phyloP scores from a whole-genome alignment of 2,113 vertebrate species.

The Nanorana parkeri region DNA sequence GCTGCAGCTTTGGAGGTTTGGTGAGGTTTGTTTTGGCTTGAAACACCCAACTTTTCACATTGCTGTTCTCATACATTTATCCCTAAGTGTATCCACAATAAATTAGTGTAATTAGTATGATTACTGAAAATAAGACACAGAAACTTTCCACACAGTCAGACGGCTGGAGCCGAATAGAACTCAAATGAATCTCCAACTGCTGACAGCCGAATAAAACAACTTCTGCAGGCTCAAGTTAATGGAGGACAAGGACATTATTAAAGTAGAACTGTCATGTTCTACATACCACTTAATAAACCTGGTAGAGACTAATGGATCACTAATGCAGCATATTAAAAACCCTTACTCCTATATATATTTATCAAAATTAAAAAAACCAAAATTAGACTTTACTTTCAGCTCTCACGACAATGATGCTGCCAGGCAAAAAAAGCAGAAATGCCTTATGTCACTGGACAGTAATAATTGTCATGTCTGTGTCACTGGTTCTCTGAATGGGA shows the following conservation, averaged over 20 bases:
- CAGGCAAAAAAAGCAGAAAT: too few relatives aligned
- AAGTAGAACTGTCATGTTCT: too few relatives aligned
- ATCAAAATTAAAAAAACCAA: too few relatives aligned
- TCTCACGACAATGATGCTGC: too few relatives aligned
- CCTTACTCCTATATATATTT: too few relatives aligned
- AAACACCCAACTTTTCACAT: conserved; percentile 4
- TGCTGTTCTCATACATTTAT: conserved; percentile 39
- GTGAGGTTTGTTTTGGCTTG: conserved; percentile 31
- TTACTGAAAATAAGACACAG: conserved; percentile 35
- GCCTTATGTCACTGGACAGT: too few relatives aligned
- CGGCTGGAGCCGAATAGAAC: conserved; percentile 27
- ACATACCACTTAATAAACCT: too few relatives aligned
- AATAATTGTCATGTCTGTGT: too few relatives aligned
- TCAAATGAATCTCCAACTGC: conserved; percentile 28
- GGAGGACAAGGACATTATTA: conserved; percentile 20
- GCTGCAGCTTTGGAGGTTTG: neutral
- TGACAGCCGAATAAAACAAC: conserved; percentile 28
- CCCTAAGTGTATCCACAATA: conserved; percentile 39
- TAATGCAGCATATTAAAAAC: too few relatives aligned
- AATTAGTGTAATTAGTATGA: conserved; percentile 39
- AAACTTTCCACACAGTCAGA: conserved; percentile 35
- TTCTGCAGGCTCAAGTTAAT: neutral
- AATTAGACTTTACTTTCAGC: too few relatives aligned
- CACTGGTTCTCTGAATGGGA: too few relatives aligned
- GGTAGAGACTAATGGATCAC: too few relatives aligned